Evolutionary conservation across 2,888 invertebrate species (phyloP).

Genomic region (Coremacera marginata): DNA sequence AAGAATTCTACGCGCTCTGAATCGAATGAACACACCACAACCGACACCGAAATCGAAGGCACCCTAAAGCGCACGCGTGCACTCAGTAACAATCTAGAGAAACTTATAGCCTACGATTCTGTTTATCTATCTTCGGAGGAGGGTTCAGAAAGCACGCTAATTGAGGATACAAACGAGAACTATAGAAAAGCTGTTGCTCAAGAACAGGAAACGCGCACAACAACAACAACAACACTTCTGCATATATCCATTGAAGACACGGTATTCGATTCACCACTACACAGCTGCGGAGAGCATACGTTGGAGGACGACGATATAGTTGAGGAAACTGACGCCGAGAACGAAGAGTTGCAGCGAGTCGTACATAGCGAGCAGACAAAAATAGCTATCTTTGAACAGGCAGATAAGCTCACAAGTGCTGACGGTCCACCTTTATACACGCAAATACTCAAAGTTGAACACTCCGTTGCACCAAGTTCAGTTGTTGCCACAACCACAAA

Average conservation of each 20-base stretch:
- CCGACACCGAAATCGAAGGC: slow-evolving; percentile 41
- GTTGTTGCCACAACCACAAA: neutral
- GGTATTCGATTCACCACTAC: slow-evolving; percentile 56
- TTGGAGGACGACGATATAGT: slow-evolving; percentile 28
- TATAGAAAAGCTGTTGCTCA: slow-evolving; percentile 52
- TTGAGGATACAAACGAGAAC: slow-evolving; percentile 58
- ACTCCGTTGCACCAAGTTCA: slow-evolving; percentile 42
- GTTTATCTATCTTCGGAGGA: slow-evolving; percentile 69
- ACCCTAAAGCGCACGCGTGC: slow-evolving; percentile 54
- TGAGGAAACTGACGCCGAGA: neutral
- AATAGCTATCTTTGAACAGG: slow-evolving; percentile 39
- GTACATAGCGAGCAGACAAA: slow-evolving; percentile 24
- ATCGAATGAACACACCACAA: slow-evolving; percentile 40
- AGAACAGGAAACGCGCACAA: slow-evolving; percentile 35
- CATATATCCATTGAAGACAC: slow-evolving; percentile 67
- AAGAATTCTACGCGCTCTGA: slow-evolving; percentile 7
- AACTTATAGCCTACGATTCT: slow-evolving; percentile 68
- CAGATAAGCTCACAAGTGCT: slow-evolving; percentile 8
- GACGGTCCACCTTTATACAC: slow-evolving; percentile 54
- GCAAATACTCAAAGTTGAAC: slow-evolving; percentile 60
- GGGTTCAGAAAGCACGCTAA: slow-evolving; percentile 64
- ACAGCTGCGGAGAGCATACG: slow-evolving; percentile 46
- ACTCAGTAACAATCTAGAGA: slow-evolving; percentile 55
- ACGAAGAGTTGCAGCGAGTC: neutral
- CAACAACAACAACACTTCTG: slow-evolving; percentile 61